Evolutionary conservation across 2,888 invertebrate genomes (phyloP).

Genomic region (Gymnosoma rotundatum): DNA sequence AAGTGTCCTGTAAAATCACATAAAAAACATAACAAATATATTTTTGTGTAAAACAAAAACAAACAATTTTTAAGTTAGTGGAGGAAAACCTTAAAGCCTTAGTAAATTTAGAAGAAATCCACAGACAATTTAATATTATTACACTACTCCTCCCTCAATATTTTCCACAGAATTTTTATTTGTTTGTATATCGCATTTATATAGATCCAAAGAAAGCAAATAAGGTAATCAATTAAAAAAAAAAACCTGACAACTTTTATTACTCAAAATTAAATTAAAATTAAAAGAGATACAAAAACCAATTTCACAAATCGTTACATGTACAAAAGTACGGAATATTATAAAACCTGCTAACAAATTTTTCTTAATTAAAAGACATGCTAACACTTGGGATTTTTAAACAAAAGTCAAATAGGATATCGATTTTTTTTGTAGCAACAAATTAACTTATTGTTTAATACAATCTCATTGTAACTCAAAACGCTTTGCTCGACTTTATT

Average conservation of each 20-base stretch:
- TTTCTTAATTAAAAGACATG: no score
- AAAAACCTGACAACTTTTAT: slow-evolving; percentile 37
- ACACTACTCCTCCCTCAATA: neutral
- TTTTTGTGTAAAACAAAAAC: slow-evolving; percentile 2
- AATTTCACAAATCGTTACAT: no score
- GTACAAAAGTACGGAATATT: no score
- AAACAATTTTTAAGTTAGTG: slow-evolving; percentile 1
- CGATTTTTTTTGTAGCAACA: no score
- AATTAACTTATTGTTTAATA: no score
- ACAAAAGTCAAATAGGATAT: no score
- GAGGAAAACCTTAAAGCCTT: slow-evolving; percentile 26
- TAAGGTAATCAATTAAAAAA: slow-evolving; percentile 42
- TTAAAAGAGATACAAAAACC: no score
- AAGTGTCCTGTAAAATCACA: slow-evolving; percentile 71
- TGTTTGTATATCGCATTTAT: neutral
- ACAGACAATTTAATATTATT: slow-evolving; percentile 39
- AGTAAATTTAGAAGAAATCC: neutral
- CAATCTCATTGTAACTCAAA: no score
- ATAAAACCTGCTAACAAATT: no score
- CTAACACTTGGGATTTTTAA: no score
- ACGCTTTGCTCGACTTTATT: no score
- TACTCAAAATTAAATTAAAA: no score
- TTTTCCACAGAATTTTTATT: neutral
- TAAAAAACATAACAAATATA: slow-evolving; percentile 33
- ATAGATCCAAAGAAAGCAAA: slow-evolving; percentile 12